Evolutionary conservation across 2,888 invertebrate species (phyloP), one percentile per base, ranked within the genome.

Genomic region (Eilema caniola): DNA sequence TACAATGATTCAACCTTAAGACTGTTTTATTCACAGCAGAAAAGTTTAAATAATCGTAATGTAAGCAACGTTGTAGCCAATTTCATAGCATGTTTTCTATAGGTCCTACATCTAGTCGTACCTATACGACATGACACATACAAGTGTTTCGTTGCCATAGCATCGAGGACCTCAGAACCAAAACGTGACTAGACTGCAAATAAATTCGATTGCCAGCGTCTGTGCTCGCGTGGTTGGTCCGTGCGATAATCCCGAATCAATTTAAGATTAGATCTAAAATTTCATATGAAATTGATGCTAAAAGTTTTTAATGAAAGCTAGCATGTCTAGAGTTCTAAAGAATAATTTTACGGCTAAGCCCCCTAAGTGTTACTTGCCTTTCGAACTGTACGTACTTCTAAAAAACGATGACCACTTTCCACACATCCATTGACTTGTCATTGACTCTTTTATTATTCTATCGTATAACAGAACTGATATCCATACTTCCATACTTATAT

Each of bases 261-360:
- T 92, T 91, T 90, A 77, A 91, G 90, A 92, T 92, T 91, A 90
- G 85, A 91, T 92, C 89, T 88, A 88, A 41, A 91, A 89, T 89
- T 89, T 89, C 85, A 89, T 88, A 89, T 84, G 81, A 85, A 82
- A 85, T 83, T 78, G 72, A 79, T 80, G 71, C 67, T 63, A 61
- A 61, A 28, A 28, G 3, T 28, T 28, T 5, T 28, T 37, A 79
- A 76, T 67, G 71, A 73, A 73, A 68, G 62, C 64, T 7, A 37
- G 28, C 47, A 56, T 65, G 47, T 62, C 33, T 1, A 56, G 56
- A 60, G 61, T 61, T 66, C 12, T 47, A 47, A 47, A 20, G 5
- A n/a, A 0, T 3, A 53, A n/a, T 47, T 47, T 47, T 20, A 47
- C 5, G 20, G 20, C 20, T 41, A 41, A 12, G 14, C 3, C 7